Conservation (phyloP, 1,140 invertebrate genomes). For the Ridgeia piscesae region DNA sequence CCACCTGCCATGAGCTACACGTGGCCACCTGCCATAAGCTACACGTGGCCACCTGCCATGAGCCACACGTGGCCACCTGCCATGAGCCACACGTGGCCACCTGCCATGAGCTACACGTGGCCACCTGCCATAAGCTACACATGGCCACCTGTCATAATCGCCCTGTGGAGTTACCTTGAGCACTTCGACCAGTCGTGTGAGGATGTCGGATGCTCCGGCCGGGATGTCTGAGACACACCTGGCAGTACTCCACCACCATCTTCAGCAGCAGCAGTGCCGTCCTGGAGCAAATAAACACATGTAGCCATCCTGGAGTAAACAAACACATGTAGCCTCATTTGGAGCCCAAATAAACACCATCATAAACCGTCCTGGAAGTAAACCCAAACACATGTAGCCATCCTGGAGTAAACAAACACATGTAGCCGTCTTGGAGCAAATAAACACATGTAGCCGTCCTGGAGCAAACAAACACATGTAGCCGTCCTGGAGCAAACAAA, state of each 20-base stretch:
- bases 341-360: too few species aligned
- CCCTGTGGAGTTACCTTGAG: neutral
- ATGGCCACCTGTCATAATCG: too few species aligned
- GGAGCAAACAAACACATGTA: neutral
- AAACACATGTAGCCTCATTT: neutral
- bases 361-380: too few species aligned
- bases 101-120: too few species aligned
- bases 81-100: too few species aligned
- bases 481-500: neutral
- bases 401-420: neutral
- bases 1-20: too few species aligned
- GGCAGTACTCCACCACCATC: constrained; percentile 79
- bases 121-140: too few species aligned
- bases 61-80: too few species aligned
- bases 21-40: too few species aligned
- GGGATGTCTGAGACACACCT: constrained; percentile 37
- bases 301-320: neutral
- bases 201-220: neutral
- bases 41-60: too few species aligned
- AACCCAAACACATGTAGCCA: neutral
- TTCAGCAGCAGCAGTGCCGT: constrained; percentile 75
- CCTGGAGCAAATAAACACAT: constrained; percentile 44
- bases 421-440: neutral
- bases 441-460: neutral
- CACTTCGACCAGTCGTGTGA: neutral